Percentiles rank a stretch among this genome's conserved stretches.
These are phyloP conservation scores for Gasterosteus nipponicus DNA, from an alignment of 2,113 vertebrate species.

Conservation along the genomic window DNA sequence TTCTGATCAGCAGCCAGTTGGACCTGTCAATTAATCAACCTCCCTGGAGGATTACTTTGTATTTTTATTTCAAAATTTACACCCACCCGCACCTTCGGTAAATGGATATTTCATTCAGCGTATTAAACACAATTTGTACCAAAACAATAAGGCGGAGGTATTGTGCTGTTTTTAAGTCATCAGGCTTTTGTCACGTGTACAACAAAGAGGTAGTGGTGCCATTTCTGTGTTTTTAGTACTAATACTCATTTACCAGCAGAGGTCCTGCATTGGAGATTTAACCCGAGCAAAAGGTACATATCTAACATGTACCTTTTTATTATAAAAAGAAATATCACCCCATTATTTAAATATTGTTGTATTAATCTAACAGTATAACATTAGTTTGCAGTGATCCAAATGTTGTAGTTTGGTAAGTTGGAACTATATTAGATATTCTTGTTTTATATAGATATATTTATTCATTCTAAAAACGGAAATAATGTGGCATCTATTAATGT, in stretches of 20 bases:
- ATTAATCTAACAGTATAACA: not conserved
- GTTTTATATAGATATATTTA: not conserved
- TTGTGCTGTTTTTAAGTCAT: not conserved
- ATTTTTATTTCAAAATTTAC: not conserved
- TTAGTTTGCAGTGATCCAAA: not conserved
- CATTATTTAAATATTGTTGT: too few relatives aligned
- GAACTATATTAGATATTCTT: not conserved
- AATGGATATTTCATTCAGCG: not conserved
- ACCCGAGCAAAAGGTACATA: not conserved
- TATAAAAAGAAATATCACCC: too few relatives aligned
- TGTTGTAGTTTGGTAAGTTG: not conserved
- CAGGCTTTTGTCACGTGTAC: not conserved
- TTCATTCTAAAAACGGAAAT: too few relatives aligned
- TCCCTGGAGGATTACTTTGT: not conserved
- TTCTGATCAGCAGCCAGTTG: not conserved
- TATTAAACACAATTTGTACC: not conserved
- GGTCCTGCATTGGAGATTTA: not conserved
- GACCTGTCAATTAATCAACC: not conserved
- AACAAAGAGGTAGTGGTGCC: not conserved
- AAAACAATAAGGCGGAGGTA: not conserved
- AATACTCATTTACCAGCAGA: not conserved
- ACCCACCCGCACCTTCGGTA: not conserved
- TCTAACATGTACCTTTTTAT: not conserved
- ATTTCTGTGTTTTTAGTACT: not conserved
- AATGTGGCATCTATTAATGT: not conserved